Base-by-base conservation (phyloP, 2,113 vertebrate genomes). In the Gracilinanus agilis region DNA sequence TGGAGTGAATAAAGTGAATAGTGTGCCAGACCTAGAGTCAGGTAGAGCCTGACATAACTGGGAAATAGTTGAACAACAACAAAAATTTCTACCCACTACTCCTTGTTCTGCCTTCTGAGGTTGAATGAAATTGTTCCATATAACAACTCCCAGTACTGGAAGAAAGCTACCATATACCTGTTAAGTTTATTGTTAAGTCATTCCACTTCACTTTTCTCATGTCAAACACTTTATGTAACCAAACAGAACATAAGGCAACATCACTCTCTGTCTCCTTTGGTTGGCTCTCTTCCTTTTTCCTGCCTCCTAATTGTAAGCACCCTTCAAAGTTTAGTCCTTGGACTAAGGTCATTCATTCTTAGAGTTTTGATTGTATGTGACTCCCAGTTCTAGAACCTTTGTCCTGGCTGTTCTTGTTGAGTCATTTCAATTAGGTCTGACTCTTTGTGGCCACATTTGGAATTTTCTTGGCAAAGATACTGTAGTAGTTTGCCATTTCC, bases 171-270 rank as follows among this genome's bases (percentile, higher is more conserved):
- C 61, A 67, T 34, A 67, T 67, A 67, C 29, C 11, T 27, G 24
- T 27, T 58, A 58, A 58, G 56, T 67, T 25, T 96, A 90, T 92
- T 90, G 92, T 83, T 94, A 27, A 90, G 54, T 97, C 75, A 91
- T 92, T 83, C 91, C 24, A 92, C 56, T 94, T 94, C 75, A 89
- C 75, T 93, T 94, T 94, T 88, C 94, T 95, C 92, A 94, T 93
- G 54, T 54, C 90, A 96, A 96, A 67, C 27, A 56, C 8, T 93
- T 13, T 27, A 95, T 29, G 89, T 10, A 94, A 93, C 2, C 90
- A 90, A 75, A 83, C 40, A 96, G 90, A 96, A 53, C 4, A 55
- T 16, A 54, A 34, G 88, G 53, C 54, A 92, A 75, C 16, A 53
- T 93, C 24, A 92, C 24, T 94, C 1, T 9, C 23, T 88, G 54